Percentiles rank a stretch among this genome's conserved stretches.
phyloP scores from a whole-genome alignment of 2,113 vertebrate genomes.

The Collichthys lucidus region DNA sequence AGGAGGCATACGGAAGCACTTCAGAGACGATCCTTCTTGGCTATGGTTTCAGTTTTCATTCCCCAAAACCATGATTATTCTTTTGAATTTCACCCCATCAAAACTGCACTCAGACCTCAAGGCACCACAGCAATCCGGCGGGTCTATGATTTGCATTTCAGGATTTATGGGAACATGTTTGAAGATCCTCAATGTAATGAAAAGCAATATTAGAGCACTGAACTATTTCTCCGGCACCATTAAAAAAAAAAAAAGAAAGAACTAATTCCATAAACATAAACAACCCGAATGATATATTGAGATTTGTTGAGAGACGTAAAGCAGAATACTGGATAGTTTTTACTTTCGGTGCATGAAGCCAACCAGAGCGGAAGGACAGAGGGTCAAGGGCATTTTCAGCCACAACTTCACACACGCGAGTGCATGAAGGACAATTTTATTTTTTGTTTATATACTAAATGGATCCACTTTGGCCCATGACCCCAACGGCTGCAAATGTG shows the following conservation, averaged over 20 bases:
- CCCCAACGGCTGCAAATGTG: constrained; percentile 10
- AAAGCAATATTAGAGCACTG: constrained; percentile 58
- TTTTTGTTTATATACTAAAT: constrained; percentile 64
- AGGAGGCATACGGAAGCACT: constrained; percentile 79
- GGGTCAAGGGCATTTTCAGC: constrained; percentile 45
- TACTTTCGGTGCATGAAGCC: neutral
- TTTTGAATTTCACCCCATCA: constrained; percentile 81
- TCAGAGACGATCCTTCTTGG: constrained; percentile 74
- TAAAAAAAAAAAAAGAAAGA: constrained; percentile 16
- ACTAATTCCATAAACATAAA: constrained; percentile 62
- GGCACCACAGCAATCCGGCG: constrained; percentile 77
- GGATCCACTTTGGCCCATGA: constrained; percentile 40
- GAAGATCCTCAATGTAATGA: constrained; percentile 69
- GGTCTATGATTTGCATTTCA: constrained; percentile 78
- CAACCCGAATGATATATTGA: constrained; percentile 54
- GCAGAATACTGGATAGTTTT: constrained; percentile 47
- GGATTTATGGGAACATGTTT: constrained; percentile 71
- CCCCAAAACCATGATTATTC: constrained; percentile 81
- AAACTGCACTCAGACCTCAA: constrained; percentile 78
- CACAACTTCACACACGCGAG: constrained; percentile 28
- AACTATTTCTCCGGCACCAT: constrained; percentile 34
- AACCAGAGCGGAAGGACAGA: neutral
- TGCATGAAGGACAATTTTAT: constrained; percentile 40
- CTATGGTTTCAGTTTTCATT: constrained; percentile 78
- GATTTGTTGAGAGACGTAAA: constrained; percentile 60